Base-by-base conservation (phyloP, 1,140 invertebrate genomes). In the Brachionus asplanchnoidis region DNA sequence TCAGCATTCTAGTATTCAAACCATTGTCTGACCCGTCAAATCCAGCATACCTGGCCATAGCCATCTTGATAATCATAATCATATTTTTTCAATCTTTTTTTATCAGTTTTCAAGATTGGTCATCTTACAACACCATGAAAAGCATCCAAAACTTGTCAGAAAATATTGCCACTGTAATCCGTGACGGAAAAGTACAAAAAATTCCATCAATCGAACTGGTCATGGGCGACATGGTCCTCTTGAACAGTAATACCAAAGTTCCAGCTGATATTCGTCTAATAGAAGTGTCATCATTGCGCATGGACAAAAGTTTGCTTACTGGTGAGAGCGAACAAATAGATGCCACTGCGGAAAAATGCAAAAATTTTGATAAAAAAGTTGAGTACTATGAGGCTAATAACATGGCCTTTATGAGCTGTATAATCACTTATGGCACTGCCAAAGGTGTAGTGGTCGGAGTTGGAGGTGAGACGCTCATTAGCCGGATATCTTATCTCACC, bases 401-500 rank as follows among this genome's bases (percentile, higher is more conserved):
- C 90, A 94, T 99, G 85, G 96, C 95, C 3, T 99, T 98, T 89
- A 98, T 99, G 97, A 97, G 97, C 44, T 99, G 97, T 0, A 91
- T 99, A 65, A 96, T 99, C 3, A 92, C 97, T 65, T 96, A 94
- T 89, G 97, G 97, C n/a, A 94, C 94, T 90, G 97, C 89, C 66
- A 87, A 95, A 94, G 97, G 97, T 68, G 94, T 99, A 86, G 97
- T 99, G 7, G 95, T 99, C 6, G 96, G 94, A 88, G 99, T 96
- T 0, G 97, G 96, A 20, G 94, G 95, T 87, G 94, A 95, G 85
- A 97, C 97, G 78, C 95, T 98, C 89, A 99, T 99, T 91, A 97
- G 97, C 6, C 95, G 98, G 90, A 94, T 99, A 36, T 99, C 99
- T 90, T 94, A 95, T 87, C 96, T 99, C 95, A 99, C 99, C 97